Conservation (phyloP, 2,113 vertebrate species). For the Dromas ardeola region DNA sequence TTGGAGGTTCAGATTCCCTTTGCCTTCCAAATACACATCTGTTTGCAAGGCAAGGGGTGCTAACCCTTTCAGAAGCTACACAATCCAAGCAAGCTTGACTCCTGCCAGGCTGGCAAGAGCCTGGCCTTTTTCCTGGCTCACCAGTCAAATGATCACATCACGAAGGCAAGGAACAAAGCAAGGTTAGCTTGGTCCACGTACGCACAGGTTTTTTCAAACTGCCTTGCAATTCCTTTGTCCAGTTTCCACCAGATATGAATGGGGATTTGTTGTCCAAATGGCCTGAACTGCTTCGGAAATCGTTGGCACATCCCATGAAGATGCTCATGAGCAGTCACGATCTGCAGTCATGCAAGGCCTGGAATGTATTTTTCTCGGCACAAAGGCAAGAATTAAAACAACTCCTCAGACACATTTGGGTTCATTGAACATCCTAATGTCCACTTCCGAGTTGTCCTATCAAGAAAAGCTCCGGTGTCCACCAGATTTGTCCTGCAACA, state of each 20-base stretch:
- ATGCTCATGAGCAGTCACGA: neutral
- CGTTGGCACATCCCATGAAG: neutral
- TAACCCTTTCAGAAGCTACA: neutral
- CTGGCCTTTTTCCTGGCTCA: neutral
- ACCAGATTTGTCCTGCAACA: neutral
- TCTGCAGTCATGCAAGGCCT: neutral
- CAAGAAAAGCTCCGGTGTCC: neutral
- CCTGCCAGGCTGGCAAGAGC: neutral
- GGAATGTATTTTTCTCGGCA: neutral
- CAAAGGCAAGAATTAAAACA: neutral
- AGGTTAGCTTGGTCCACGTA: neutral
- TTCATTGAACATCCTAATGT: neutral
- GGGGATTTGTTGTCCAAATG: neutral
- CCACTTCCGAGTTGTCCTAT: neutral
- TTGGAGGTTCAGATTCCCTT: conserved; percentile 11
- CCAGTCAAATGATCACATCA: accelerated
- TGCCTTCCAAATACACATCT: neutral
- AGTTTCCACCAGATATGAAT: neutral
- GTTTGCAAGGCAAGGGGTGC: neutral
- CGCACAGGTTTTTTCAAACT: neutral
- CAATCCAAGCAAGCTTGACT: neutral
- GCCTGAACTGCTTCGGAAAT: neutral
- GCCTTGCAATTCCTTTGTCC: neutral
- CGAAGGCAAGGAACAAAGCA: neutral
- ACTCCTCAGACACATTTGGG: neutral